Evolutionary conservation across 2,797 vertebrate species (phyloP), one percentile per base, ranked within the genome.

Genomic region (Megaceryle alcyon): DNA sequence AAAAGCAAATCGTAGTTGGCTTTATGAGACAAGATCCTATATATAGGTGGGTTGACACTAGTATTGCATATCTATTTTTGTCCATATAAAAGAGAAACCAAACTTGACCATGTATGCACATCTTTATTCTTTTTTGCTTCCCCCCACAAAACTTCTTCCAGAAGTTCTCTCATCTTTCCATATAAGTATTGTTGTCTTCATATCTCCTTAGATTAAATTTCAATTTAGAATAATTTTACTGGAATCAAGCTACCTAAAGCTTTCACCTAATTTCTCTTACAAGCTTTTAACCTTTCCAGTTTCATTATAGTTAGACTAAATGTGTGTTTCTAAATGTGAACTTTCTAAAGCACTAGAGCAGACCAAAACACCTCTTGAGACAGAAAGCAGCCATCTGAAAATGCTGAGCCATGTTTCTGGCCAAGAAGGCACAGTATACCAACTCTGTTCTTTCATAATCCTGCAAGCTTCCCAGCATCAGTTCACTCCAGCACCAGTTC

Each of bases 381-480:
- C 21, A 70, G 54, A 65, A 76, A 82, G 23, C 12, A 88, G 51
- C 8, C 0, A 0, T 46, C 66, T 88, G 86, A 88, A 95, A 94
- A 90, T 33, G 82, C 64, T 86, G 70, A 92, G 91, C 56, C n/a
- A 33, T 0, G 0, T 41, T 90, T 88, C 83, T 88, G 63, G 59
- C 77, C 71, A 70, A 48, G 86, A 86, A 88, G 31, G 35, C 72
- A 1, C 49, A 51, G 61, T 72, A 44, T 35, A 71, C 28, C 35
- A 84, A 7, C 21, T 69, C 73, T 53, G n/a, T 57, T n/a, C 56
- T 90, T 90, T 90, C 23, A 37, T 63, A 71, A 28, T 41, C 12
- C 64, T 84, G 48, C 44, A 76, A 43, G 43, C 44, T 90, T 90
- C 75, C 90, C 90, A 95, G 73, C 93, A 95, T 53, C 77, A 77